Conservation (phyloP, 2,113 vertebrate genomes). For the Vicugna pacos region DNA sequence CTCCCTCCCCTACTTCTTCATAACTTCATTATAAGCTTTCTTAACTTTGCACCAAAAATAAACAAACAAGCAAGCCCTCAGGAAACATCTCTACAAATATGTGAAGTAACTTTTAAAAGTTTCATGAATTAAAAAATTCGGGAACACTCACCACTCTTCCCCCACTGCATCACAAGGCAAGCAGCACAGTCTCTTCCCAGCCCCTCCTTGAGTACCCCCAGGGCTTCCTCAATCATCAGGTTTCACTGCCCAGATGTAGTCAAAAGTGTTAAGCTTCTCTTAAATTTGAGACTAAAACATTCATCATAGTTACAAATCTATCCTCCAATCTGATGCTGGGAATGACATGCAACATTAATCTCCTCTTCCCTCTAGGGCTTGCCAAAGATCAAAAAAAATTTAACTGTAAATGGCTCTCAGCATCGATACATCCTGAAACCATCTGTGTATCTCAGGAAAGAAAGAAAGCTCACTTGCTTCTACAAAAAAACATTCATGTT, state of each 20-base stretch:
- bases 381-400: constrained; percentile 26
- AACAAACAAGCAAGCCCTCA: neutral
- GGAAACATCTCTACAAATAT: neutral
- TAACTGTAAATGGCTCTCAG: constrained; percentile 64
- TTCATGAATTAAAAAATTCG: neutral
- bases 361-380: constrained; percentile 68
- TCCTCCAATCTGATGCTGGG: constrained; percentile 47
- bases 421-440: constrained; percentile 56
- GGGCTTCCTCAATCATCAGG: neutral
- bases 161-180: neutral
- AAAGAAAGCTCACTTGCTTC: constrained; percentile 11
- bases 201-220: neutral
- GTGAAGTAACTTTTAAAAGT: constrained; percentile 34
- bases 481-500: neutral
- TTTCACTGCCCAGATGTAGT: neutral
- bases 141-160: neutral
- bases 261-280: constrained; percentile 55
- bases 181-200: neutral
- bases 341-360: constrained; percentile 68
- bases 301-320: constrained; percentile 69
- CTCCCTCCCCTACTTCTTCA: neutral
- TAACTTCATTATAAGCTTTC: neutral
- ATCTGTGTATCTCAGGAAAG: constrained; percentile 33
- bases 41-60: neutral
- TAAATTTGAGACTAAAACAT: constrained; percentile 57